Evolutionary conservation across 2,888 invertebrate species (phyloP), one percentile per base, ranked within the genome.

Genomic region (Pheosia gnoma): DNA sequence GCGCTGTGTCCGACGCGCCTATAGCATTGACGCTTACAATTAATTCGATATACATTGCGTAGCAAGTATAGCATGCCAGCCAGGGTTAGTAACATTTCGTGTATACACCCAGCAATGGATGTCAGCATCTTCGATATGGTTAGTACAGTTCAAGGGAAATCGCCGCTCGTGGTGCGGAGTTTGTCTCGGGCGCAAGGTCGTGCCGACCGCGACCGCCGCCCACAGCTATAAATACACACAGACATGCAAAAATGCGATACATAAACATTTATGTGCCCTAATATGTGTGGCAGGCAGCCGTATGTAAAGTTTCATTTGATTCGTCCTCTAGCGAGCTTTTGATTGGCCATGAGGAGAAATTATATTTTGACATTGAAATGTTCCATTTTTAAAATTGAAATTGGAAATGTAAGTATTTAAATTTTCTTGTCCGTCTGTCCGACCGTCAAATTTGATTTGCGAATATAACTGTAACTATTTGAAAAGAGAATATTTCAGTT

Each of bases 151-250:
- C 62, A 59, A 65, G 71, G 68, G 73, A 76, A 78, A 75, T 74
- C 71, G 52, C 53, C 66, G 65, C 60, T 71, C 64, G 71, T 78
- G 77, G 84, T 86, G 77, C 69, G 65, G 59, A 63, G 77, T 78
- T 78, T 82, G 91, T 91, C 91, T 90, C 90, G 81, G 79, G 77
- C 85, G 83, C 92, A 93, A 92, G 92, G 93, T 91, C 91, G 90
- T 82, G 74, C 72, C 82, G 86, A 80, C 36, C 39, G 38, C 25
- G 25, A 25, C 81, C 86, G 88, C 85, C 85, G 85, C 91, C 91
- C 83, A 90, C 90, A 71, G 84, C 86, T 91, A 91, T 88, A 90
- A 90, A 92, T 91, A 92, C 81, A 90, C 87, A 71, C 89, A 89
- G 90, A 87, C 91, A 91, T 87, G 87, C 88, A 91, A 90, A 92